Evolutionary conservation across 1,140 invertebrate genomes (phyloP).

Genomic region (Alviniconcha marisindica): DNA sequence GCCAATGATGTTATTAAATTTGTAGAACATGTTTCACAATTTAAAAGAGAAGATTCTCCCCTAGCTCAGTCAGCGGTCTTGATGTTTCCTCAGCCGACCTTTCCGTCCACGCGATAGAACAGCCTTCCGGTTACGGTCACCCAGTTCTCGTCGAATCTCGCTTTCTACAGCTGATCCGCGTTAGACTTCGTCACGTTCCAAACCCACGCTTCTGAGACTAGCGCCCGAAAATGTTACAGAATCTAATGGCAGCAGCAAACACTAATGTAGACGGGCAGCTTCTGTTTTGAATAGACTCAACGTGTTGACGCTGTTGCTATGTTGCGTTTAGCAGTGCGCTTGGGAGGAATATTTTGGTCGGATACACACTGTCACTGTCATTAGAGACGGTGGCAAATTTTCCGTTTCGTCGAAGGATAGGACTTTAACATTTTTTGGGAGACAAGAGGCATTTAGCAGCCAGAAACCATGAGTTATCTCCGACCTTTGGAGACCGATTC

Average conservation of each 20-base stretch:
- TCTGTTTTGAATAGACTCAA: background rate
- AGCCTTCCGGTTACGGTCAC: background rate
- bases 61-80: no score
- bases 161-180: background rate
- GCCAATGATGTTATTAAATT: slow-evolving; percentile 46
- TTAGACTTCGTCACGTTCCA: background rate
- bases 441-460: background rate
- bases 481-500: slow-evolving; percentile 37
- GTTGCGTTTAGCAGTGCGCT: slow-evolving; percentile 25
- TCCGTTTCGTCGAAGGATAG: background rate
- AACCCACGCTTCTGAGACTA: background rate
- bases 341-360: slow-evolving; percentile 41
- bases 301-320: slow-evolving; percentile 51
- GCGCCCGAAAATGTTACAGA: background rate
- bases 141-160: slow-evolving; percentile 1
- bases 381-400: slow-evolving; percentile 17
- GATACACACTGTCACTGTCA: slow-evolving; percentile 26
- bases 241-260: background rate
- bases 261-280: background rate
- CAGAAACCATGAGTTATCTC: slow-evolving; percentile 45
- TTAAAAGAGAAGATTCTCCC: slow-evolving; percentile 35
- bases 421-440: background rate
- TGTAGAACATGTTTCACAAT: slow-evolving; percentile 56
- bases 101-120: background rate
- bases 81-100: background rate